phyloP scores from a whole-genome alignment of 2,888 invertebrate species.

The Listrodromus nycthemerus region DNA sequence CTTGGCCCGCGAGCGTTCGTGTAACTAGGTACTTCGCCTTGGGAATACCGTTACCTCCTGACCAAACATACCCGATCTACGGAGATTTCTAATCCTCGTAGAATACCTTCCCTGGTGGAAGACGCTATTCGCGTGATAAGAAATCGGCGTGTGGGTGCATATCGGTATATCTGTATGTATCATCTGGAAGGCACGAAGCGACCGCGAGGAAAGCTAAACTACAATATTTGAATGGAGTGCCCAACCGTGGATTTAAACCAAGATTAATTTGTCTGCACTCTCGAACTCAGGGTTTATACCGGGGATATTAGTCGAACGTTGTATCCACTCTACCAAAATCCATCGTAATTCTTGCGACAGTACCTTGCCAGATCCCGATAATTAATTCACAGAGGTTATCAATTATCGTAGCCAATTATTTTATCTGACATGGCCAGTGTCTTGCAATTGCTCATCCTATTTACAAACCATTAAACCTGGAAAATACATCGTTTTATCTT shows the following conservation, averaged over 20 bases:
- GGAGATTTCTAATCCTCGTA: constrained; percentile 58
- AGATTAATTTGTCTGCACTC: constrained; percentile 44
- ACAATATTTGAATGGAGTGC: constrained; percentile 47
- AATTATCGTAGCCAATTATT: not conserved
- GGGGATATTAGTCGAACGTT: not conserved
- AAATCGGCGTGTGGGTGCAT: constrained; percentile 1
- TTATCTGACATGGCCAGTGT: not conserved
- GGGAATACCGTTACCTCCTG: constrained; percentile 48
- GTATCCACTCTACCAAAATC: not conserved
- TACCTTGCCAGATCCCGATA: constrained; percentile 20
- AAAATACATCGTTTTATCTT: not conserved
- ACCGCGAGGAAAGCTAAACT: constrained; percentile 24
- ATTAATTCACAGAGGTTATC: constrained; percentile 37
- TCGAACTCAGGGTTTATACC: constrained; percentile 21
- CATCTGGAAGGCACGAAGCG: not conserved
- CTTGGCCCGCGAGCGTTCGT: constrained; percentile 15
- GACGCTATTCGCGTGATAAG: constrained; percentile 26
- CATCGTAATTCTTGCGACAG: not conserved
- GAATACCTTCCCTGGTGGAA: constrained; percentile 33
- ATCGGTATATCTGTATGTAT: not conserved
- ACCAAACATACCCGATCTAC: constrained; percentile 50
- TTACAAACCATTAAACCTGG: not conserved
- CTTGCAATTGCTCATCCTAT: not conserved
- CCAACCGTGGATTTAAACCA: constrained; percentile 33
- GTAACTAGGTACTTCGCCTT: constrained; percentile 53